Percentiles rank a stretch among this genome's conserved stretches.
phyloP scores from a whole-genome alignment of 1,140 invertebrate genomes.

The Homalodisca vitripennis region DNA sequence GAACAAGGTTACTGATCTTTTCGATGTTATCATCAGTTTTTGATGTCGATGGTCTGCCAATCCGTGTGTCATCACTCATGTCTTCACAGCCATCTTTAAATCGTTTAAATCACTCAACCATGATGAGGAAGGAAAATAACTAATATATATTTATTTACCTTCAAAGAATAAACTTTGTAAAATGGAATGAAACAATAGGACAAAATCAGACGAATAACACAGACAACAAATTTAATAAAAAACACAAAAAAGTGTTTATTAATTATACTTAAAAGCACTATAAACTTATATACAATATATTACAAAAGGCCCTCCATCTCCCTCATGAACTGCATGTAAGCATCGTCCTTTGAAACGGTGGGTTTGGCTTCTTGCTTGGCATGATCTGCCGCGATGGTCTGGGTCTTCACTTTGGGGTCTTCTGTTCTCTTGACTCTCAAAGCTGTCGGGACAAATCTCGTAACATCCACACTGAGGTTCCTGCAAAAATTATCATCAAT shows the following conservation, averaged over 20 bases:
- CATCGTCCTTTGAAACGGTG: conserved; percentile 88
- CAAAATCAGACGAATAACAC: not conserved
- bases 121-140: no score
- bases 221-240: not conserved
- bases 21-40: no score
- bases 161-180: no score
- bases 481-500: conserved; percentile 47
- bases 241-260: no score
- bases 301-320: conserved; percentile 94
- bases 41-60: no score
- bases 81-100: no score
- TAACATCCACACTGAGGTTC: conserved; percentile 93
- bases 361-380: conserved; percentile 31
- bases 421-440: conserved; percentile 86
- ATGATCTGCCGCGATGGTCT: not conserved
- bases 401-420: conserved; percentile 52
- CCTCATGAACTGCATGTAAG: conserved; percentile 97
- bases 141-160: no score
- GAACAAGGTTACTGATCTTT: no score
- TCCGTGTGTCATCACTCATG: no score
- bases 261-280: not conserved
- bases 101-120: no score
- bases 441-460: conserved; percentile 90
- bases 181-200: no score
- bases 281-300: not conserved